These are phyloP conservation scores for Calameuta filiformis DNA, from an alignment of 2,888 invertebrate species.

Conservation along the genomic window DNA sequence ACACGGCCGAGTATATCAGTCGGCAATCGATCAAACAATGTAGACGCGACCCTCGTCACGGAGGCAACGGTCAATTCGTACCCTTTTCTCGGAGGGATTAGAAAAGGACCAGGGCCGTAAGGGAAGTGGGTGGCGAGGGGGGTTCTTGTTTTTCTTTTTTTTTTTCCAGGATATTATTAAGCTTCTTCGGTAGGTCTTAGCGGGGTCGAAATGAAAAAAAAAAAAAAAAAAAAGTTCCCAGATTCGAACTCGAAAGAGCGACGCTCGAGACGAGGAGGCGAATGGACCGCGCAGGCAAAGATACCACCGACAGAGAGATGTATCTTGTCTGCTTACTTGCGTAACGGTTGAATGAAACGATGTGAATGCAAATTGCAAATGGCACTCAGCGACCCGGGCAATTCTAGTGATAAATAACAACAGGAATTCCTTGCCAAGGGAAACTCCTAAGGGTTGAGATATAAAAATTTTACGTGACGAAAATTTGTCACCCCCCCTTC, in stretches of 20 bases:
- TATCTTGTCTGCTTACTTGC: neutral
- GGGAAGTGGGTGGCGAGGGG: neutral
- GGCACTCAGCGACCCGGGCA: neutral
- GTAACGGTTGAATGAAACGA: neutral
- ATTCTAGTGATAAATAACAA: neutral
- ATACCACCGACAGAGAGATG: neutral
- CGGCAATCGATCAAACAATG: conserved; percentile 41
- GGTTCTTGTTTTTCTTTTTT: no score
- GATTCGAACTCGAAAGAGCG: no score
- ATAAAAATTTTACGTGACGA: neutral
- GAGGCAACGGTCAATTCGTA: conserved; percentile 6
- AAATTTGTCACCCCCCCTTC: neutral
- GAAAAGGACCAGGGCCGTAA: neutral
- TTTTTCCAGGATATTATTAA: no score
- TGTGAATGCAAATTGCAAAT: neutral
- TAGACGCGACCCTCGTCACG: conserved; percentile 21
- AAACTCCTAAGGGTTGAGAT: neutral
- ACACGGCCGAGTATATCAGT: conserved; percentile 23
- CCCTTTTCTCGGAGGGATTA: neutral
- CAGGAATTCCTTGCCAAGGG: neutral
- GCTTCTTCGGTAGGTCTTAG: no score
- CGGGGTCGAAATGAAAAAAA: no score
- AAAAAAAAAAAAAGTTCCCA: no score
- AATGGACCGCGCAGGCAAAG: neutral
- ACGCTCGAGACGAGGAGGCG: no score